phyloP scores from a whole-genome alignment of 2,113 vertebrate species.

The Atlantisia rogersi region DNA sequence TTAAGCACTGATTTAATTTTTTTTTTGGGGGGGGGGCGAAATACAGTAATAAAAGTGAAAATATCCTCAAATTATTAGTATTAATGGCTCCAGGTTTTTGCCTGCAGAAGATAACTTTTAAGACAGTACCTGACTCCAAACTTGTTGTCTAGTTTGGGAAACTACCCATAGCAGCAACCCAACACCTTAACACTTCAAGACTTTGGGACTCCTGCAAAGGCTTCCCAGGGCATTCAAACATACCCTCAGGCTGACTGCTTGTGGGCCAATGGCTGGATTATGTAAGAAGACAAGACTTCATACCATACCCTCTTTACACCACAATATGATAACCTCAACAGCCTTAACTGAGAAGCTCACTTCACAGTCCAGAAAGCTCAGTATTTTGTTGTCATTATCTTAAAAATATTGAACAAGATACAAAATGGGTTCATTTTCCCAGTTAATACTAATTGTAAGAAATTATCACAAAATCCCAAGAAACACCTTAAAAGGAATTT shows the following conservation, averaged over 20 bases:
- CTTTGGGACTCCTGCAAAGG: background rate
- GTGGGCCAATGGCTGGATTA: background rate
- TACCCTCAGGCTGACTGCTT: background rate
- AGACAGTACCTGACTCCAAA: rapidly evolving
- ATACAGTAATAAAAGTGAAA: background rate
- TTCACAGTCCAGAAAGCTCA: background rate
- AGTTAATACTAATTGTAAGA: background rate
- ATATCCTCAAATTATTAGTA: background rate
- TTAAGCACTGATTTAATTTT: background rate
- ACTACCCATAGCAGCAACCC: background rate
- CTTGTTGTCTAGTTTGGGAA: background rate
- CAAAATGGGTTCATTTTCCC: background rate
- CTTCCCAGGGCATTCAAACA: background rate
- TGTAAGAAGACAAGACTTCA: background rate
- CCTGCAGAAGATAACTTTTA: background rate
- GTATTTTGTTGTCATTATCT: background rate
- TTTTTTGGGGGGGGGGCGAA: rapidly evolving
- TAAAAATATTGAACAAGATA: background rate
- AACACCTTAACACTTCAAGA: background rate
- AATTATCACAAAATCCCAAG: background rate
- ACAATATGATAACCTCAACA: background rate
- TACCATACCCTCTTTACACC: background rate
- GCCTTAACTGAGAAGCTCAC: background rate
- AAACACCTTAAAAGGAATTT: background rate
- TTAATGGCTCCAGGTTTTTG: background rate